These are phyloP conservation scores for Gymnothorax javanicus DNA, from an alignment of 2,797 vertebrate genomes.

Conservation along the genomic window DNA sequence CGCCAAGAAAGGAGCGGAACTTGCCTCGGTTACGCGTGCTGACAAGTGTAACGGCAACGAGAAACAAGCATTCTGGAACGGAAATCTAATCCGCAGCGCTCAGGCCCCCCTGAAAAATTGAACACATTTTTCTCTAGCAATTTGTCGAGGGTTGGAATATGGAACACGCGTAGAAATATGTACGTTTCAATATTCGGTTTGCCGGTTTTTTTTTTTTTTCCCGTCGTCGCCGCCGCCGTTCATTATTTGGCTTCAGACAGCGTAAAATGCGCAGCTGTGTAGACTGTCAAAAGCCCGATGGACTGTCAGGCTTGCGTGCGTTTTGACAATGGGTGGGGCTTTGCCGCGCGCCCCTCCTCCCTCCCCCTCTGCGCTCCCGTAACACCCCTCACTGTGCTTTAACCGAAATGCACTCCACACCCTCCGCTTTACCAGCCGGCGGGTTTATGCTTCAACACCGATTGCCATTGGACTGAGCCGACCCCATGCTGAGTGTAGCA, in stretches of 20 bases:
- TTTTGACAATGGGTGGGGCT: constrained; percentile 80
- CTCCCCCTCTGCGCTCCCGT: neutral
- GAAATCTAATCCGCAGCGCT: constrained; percentile 6
- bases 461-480: neutral
- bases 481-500: constrained; percentile 1
- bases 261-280: constrained; percentile 84
- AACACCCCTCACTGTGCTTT: neutral
- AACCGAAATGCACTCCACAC: neutral
- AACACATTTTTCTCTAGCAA: neutral
- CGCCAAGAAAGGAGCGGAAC: neutral
- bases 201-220: constrained; percentile 33
- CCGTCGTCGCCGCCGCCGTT: constrained; percentile 74
- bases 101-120: neutral
- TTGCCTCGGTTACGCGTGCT: constrained; percentile 2
- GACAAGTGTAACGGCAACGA: constrained; percentile 29
- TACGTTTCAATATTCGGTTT: constrained; percentile 24
- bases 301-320: constrained; percentile 80
- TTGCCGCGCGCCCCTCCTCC: neutral
- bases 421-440: neutral
- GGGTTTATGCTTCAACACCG: constrained; percentile 2
- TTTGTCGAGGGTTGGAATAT: neutral
- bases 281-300: constrained; percentile 76
- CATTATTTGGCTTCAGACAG: constrained; percentile 90
- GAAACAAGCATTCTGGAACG: constrained; percentile 4
- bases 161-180: constrained; percentile 5